Evolutionary conservation across 2,888 invertebrate species (phyloP).

Genomic region (Azorinus chamasolen): DNA sequence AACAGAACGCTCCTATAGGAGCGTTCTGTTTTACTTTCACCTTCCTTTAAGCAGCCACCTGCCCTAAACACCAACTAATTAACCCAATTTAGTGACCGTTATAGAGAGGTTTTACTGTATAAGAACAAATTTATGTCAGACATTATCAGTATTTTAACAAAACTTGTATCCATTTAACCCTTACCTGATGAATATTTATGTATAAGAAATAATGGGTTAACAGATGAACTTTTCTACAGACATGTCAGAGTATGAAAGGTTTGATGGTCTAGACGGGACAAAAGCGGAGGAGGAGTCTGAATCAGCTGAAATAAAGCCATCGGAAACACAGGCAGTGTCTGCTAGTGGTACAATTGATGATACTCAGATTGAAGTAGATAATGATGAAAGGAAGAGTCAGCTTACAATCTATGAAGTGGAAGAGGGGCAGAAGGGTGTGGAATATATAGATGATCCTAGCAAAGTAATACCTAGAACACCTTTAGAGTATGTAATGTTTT

Average conservation of each 20-base stretch:
- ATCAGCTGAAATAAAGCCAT: constrained; percentile 44
- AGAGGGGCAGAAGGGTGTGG: constrained; percentile 51
- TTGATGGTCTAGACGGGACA: neutral
- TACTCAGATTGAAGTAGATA: constrained; percentile 59
- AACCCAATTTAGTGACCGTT: too few relatives aligned
- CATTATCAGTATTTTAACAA: too few relatives aligned
- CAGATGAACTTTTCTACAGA: too few relatives aligned
- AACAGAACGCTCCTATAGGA: too few relatives aligned
- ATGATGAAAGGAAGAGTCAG: constrained; percentile 38
- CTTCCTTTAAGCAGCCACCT: too few relatives aligned
- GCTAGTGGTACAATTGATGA: constrained; percentile 48
- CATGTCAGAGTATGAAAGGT: constrained; percentile 5
- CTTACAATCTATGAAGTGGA: constrained; percentile 65
- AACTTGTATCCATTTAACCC: too few relatives aligned
- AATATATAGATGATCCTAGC: constrained; percentile 74
- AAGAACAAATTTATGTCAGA: too few relatives aligned
- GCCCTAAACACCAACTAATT: too few relatives aligned
- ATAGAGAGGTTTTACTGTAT: too few relatives aligned
- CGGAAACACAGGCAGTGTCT: constrained; percentile 31
- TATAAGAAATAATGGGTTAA: too few relatives aligned
- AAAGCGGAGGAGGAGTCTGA: neutral
- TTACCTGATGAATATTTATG: too few relatives aligned
- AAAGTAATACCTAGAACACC: constrained; percentile 47
- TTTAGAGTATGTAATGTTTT: constrained; percentile 61
- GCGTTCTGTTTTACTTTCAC: too few relatives aligned